A percentile compares a stretch with the other conserved stretches of the same genome.
These are phyloP conservation scores for Tribolium castaneum DNA, from an alignment of 1,140 invertebrate species.

Conservation along the genomic window DNA sequence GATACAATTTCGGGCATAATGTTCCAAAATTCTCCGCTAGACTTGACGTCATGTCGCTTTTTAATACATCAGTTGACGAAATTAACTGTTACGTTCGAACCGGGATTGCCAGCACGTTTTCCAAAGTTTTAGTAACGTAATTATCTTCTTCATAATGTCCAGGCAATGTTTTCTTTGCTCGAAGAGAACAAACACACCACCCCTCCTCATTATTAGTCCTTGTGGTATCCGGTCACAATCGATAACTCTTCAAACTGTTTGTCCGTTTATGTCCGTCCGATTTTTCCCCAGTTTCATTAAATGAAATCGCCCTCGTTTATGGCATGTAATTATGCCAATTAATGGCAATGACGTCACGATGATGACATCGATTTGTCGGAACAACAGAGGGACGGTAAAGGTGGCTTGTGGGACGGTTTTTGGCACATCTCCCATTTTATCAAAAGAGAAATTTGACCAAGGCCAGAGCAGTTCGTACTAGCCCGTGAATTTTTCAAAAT, in stretches of 20 bases:
- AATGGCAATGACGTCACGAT: neutral
- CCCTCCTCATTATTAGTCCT: neutral
- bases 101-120: neutral
- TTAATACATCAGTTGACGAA: neutral
- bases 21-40: too few relatives aligned
- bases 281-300: neutral
- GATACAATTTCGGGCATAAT: neutral
- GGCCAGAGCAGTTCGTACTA: neutral
- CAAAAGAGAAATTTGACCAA: neutral
- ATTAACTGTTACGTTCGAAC: neutral
- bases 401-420: neutral
- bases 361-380: neutral
- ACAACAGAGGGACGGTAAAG: neutral
- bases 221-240: neutral
- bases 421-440: neutral
- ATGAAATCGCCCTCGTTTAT: neutral
- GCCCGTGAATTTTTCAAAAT: neutral
- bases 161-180: neutral
- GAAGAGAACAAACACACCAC: neutral
- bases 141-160: neutral
- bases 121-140: neutral
- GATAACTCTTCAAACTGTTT: neutral
- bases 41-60: neutral
- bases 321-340: neutral
- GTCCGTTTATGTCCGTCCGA: neutral